Evolutionary conservation across 2,888 invertebrate genomes (phyloP).

Genomic region (Melanostoma mellinum): DNA sequence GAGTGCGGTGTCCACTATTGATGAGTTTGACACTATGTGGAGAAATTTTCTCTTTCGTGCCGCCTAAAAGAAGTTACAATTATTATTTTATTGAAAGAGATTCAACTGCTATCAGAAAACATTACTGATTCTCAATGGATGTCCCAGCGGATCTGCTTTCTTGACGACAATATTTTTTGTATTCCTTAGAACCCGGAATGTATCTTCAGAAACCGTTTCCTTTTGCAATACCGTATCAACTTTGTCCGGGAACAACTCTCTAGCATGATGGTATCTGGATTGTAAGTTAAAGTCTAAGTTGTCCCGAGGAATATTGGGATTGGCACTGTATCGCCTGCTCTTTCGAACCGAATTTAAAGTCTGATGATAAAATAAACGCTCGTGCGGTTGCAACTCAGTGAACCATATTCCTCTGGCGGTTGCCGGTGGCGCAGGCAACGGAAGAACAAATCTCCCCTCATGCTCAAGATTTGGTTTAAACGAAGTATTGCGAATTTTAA

Average conservation of each 20-base stretch:
- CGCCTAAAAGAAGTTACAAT: conserved; percentile 81
- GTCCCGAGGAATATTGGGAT: conserved; percentile 84
- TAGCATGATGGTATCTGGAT: conserved; percentile 87
- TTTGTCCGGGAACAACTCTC: conserved; percentile 85
- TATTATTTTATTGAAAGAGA: not conserved
- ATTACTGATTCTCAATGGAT: conserved; percentile 83
- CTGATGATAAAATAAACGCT: conserved; percentile 83
- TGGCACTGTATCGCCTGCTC: conserved; percentile 81
- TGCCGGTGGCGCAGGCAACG: conserved; percentile 77
- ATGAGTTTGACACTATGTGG: conserved; percentile 90
- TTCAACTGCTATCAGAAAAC: not conserved
- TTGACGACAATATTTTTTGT: conserved; percentile 80
- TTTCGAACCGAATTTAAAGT: conserved; percentile 83
- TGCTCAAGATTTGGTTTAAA: conserved; percentile 81
- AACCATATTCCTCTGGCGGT: conserved; percentile 79
- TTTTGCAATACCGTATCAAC: conserved; percentile 86
- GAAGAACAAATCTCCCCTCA: conserved; percentile 82
- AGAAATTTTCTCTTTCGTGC: conserved; percentile 85
- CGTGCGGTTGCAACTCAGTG: conserved; percentile 79
- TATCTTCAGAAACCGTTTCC: conserved; percentile 86
- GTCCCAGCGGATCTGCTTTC: conserved; percentile 79
- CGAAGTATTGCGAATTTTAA: conserved; percentile 77
- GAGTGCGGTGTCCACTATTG: conserved; percentile 91
- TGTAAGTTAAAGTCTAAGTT: conserved; percentile 87
- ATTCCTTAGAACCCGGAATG: conserved; percentile 88